Percentiles rank a stretch among this genome's conserved stretches.
phyloP scores from a whole-genome alignment of 2,113 vertebrate genomes.

The Colinus virginianus region DNA sequence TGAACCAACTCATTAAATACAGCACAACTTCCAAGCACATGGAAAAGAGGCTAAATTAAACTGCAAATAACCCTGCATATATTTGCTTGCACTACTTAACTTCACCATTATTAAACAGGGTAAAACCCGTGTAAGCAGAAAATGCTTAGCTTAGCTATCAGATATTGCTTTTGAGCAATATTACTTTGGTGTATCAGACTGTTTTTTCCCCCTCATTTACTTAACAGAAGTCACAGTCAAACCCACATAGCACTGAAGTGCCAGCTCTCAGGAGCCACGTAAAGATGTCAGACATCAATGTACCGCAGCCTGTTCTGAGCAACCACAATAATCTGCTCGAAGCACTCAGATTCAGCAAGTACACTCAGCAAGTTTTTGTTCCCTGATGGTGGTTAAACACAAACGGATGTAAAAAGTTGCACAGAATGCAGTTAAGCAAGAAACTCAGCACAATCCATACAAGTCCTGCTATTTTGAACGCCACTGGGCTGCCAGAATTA shows the following conservation, averaged over 20 bases:
- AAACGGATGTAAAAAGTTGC: neutral
- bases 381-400: neutral
- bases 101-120: neutral
- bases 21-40: neutral
- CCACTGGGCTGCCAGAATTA: neutral
- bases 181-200: neutral
- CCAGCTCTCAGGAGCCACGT: neutral
- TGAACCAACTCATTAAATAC: neutral
- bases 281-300: rapidly evolving
- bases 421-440: neutral
- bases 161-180: neutral
- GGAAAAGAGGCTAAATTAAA: neutral
- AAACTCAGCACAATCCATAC: neutral
- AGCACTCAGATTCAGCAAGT: neutral
- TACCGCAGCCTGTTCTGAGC: neutral
- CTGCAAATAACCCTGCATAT: neutral
- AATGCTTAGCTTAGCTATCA: neutral
- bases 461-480: neutral
- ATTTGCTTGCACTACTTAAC: neutral
- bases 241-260: rapidly evolving
- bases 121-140: neutral
- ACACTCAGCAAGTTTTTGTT: neutral
- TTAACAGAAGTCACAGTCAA: neutral
- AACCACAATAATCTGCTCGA: neutral
- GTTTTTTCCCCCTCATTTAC: neutral